phyloP scores from a whole-genome alignment of 1,140 invertebrate species.

The Tribolium madens region DNA sequence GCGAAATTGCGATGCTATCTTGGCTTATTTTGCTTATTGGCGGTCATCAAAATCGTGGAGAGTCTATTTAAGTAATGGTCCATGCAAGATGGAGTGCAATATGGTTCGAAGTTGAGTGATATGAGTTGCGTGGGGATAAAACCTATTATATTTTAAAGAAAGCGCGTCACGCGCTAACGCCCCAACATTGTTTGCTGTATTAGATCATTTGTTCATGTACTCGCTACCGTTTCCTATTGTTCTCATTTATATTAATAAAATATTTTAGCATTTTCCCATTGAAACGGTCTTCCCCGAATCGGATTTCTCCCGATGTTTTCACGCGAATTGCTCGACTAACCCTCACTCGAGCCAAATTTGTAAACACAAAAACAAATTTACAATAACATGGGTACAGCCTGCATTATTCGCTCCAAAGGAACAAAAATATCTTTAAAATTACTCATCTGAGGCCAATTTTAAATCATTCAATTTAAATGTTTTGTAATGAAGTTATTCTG shows the following conservation, averaged over 20 bases:
- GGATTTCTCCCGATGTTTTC: constrained; percentile 15
- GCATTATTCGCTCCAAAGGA: not conserved
- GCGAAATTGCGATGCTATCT: not conserved
- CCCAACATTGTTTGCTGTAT: constrained; percentile 51
- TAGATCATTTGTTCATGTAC: constrained; percentile 56
- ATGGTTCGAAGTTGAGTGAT: constrained; percentile 49
- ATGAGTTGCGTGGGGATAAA: constrained; percentile 52
- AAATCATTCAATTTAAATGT: not conserved
- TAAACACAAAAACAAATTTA: not conserved
- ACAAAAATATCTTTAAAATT: constrained; percentile 8
- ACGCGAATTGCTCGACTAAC: constrained; percentile 5
- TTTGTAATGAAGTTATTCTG: constrained; percentile 12
- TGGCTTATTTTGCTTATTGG: constrained; percentile 34
- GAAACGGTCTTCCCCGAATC: constrained; percentile 6
- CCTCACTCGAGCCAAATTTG: constrained; percentile 1
- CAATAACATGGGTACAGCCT: not conserved
- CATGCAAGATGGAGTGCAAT: constrained; percentile 61
- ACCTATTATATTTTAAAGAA: constrained; percentile 60
- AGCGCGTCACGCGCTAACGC: constrained; percentile 56
- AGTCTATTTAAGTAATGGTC: constrained; percentile 58
- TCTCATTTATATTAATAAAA: constrained; percentile 45
- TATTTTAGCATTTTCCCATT: constrained; percentile 40
- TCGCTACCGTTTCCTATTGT: constrained; percentile 51
- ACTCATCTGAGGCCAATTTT: not conserved
- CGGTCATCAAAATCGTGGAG: constrained; percentile 38